Evolutionary conservation across 2,113 vertebrate species (phyloP), one percentile per base, ranked within the genome.

Genomic region (Lagenorhynchus albirostris): DNA sequence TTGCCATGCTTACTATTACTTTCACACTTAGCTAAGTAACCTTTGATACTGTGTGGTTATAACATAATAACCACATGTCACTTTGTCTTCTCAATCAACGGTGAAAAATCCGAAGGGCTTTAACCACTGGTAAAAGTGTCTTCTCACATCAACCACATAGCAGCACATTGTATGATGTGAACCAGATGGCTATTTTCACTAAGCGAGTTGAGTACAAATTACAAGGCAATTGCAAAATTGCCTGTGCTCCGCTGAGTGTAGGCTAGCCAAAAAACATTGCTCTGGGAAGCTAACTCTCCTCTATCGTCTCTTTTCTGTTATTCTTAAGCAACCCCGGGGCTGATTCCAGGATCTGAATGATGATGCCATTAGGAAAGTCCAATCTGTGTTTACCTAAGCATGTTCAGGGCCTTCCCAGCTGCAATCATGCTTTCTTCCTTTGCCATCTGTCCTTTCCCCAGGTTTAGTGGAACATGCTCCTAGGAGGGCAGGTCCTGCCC

Each of bases 11-110:
- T 31, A 21, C 77, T 17, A 95, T 33, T 70, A 89, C 89, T 96
- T 96, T 97, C 71, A 13, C 85, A 93, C 86, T 68, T 38, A 44
- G 44, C 83, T 83, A 85, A 76, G 94, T 87, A 91, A 96, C 92
- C 95, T 98, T 94, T 97, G 98, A 80, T 96, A 71, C 92, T 82
- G 87, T 98, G 98, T 95, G 98, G 98, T 98, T 98, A 96, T 80
- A 92, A 53, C 90, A 62, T 79, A 86, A 85, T 96, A 97, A 98
- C 97, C 97, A 92, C 98, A 98, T 2, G 29, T 38, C 20, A 7
- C 88, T 93, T 25, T 82, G 91, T 95, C 73, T 93, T 81, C 65
- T 80, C 50, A 25, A 67, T 44, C 80, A 74, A 60, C 2, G 8
- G 85, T 65, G 81, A 71, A 97, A 55, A 74, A 38, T 62, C 36